Conservation (phyloP, 2,888 invertebrate species). For the Cheilosia pagana region DNA sequence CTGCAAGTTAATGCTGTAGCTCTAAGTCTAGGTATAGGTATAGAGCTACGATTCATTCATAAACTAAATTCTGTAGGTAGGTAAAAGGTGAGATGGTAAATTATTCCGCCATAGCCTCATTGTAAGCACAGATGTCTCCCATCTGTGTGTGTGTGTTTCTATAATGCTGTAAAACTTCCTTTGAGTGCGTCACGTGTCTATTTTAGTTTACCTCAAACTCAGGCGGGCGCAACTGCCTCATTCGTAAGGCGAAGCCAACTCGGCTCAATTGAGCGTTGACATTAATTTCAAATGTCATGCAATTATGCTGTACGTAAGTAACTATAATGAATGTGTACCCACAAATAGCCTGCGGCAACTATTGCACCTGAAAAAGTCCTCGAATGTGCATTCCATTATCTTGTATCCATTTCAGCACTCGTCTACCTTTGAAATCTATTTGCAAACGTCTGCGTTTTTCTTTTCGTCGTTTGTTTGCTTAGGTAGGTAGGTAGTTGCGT, state of each 20-base stretch:
- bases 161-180: background rate
- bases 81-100: too few relatives aligned
- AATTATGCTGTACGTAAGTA: conserved; percentile 36
- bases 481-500: too few relatives aligned
- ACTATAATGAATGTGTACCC: conserved; percentile 3
- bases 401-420: conserved; percentile 43
- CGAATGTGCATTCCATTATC: conserved; percentile 10
- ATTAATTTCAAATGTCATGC: conserved; percentile 62
- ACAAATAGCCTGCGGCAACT: conserved; percentile 33
- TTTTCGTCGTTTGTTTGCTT: background rate
- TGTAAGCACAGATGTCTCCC: too few relatives aligned
- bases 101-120: too few relatives aligned
- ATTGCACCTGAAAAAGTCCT: conserved; percentile 37
- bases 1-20: too few relatives aligned
- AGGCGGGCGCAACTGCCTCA: conserved; percentile 2
- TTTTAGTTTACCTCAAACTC: background rate
- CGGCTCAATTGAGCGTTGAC: conserved; percentile 60
- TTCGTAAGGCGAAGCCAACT: conserved; percentile 2
- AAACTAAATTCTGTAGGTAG: too few relatives aligned
- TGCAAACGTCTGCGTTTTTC: conserved; percentile 43
- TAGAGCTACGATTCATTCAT: too few relatives aligned
- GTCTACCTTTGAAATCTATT: conserved; percentile 36
- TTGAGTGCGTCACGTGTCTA: background rate
- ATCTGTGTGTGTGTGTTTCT: background rate
- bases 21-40: accelerated